Evolutionary conservation across 2,888 invertebrate species (phyloP), one percentile per base, ranked within the genome.

Genomic region (Mechanitis mazaeus): DNA sequence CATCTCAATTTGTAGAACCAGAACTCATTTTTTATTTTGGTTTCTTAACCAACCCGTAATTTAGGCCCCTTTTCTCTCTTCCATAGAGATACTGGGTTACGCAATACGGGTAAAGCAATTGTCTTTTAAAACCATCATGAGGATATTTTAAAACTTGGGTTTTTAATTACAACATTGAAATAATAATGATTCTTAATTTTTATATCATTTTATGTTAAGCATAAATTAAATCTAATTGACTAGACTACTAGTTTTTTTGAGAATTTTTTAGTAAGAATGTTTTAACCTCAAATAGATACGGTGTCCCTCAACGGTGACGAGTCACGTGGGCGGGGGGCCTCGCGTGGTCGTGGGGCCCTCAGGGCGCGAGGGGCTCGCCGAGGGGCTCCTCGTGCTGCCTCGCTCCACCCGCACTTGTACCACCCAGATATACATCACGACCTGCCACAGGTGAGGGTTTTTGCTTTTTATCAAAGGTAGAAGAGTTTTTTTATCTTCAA

Each of bases 291-390:
- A 1, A n/a, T 71, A 88, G 90, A 90, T 70, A 87, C 90, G 5
- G 83, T 87, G 6, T 89, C 89, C 0, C 75, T 89, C 3, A 90
- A 90, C 75, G 89, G 90, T 56, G 90, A 89, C 64, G 89, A 86
- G 20, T 76, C 71, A 3, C 75, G 84, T 2, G 77, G 81, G 2
- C 76, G 84, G 1, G 60, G 72, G 6, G 63, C 69, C 12, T 58
- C 59, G 55, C 68, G 74, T 2, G 72, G 73, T 1, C 75, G 77
- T 33, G 82, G 74, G 3, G 77, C 70, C 0, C 50, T 74, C 1
- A 74, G 76, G 9, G 79, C 67, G 11, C 67, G 75, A 0, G 70
- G 73, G n/a, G 72, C 68, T 0, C 65, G 79, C 1, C 73, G 80
- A 3, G 46, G 75, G 1, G 71, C 69, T 6, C 70, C 80, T 1